Evolutionary conservation across 53 echinoderm and acorn worm species (phyloP), one percentile per base, ranked within the genome.

Genomic region (Patiria pectinifera): DNA sequence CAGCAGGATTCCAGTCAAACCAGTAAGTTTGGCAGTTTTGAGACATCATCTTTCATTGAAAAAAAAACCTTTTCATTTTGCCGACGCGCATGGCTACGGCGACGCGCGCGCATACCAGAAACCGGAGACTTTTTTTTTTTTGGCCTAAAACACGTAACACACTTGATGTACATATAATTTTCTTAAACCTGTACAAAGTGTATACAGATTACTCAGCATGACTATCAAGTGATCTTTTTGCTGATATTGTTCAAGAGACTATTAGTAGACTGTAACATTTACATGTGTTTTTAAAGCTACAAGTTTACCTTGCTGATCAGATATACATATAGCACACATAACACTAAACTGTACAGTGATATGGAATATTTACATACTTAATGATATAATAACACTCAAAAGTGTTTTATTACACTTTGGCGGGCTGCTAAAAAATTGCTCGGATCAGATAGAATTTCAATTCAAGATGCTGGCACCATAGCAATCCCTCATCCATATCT

Each of bases 351-450:
- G 45, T 90, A 80, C 43, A 80, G 45, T 66, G 90, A 5, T 45
- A 19, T 66, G 63, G 81, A 90, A 90, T 90, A 90, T 90, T 18
- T 90, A 90, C 90, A 90, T 46, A 21, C 46, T 90, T 81, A 80
- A 66, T 70, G 80, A 46, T 90, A 53, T 26, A 35, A 35, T 60
- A 77, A 88, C 60, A 78, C 88, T 66, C 66, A 66, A 66, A 16
- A 7, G 14, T 86, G 86, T 26, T 78, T 78, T 78, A 78, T 87
- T 78, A 77, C 78, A 77, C 69, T 90, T 90, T 66, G 80, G 90
- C 90, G 80, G 81, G 26, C 80, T 79, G 78, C 78, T 89, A 59
- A 66, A 60, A 8, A 12, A 81, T 81, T 90, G 66, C 80, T 69
- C 14, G 90, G 18, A 26, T 59, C 53, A 19, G 23, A 47, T 19